Percentiles rank a stretch among this genome's conserved stretches.
Conservation (phyloP, 2,113 vertebrate species). For the Thamnaconus septentrionalis region DNA sequence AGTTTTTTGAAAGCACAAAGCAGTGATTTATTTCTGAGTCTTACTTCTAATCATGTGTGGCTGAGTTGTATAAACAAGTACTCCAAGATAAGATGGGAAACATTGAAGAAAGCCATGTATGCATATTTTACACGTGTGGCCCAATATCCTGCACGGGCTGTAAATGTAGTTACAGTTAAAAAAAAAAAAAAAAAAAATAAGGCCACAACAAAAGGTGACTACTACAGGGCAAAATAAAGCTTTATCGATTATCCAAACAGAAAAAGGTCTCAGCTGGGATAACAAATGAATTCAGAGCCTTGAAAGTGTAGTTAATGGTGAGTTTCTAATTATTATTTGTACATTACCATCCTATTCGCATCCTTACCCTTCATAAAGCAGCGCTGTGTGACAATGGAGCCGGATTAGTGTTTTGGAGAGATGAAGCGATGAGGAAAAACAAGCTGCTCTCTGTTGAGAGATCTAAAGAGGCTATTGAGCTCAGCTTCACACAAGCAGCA, state of each 20-base stretch:
- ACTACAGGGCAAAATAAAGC: not conserved
- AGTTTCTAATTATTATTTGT: constrained; percentile 46
- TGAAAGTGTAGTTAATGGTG: constrained; percentile 27
- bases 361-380: constrained; percentile 33
- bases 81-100: not conserved
- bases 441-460: constrained; percentile 54
- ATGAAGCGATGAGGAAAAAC: constrained; percentile 51
- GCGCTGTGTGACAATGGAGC: constrained; percentile 44
- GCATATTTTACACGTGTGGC: not conserved
- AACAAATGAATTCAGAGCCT: constrained; percentile 21
- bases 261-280: constrained; percentile 26
- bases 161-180: not conserved
- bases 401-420: constrained; percentile 51
- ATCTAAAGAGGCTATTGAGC: constrained; percentile 59
- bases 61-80: not conserved
- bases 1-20: no score
- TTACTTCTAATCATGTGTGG: not conserved
- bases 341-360: constrained; percentile 44
- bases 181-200: constrained; percentile 2
- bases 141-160: not conserved
- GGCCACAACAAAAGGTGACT: constrained; percentile 1
- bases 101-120: not conserved
- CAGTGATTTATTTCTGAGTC: not conserved
- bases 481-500: constrained; percentile 39
- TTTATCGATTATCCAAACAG: not conserved